A percentile compares a stretch with the other conserved stretches of the same genome.
Conservation (phyloP, 2,797 vertebrate genomes). For the Sphenodon punctatus region DNA sequence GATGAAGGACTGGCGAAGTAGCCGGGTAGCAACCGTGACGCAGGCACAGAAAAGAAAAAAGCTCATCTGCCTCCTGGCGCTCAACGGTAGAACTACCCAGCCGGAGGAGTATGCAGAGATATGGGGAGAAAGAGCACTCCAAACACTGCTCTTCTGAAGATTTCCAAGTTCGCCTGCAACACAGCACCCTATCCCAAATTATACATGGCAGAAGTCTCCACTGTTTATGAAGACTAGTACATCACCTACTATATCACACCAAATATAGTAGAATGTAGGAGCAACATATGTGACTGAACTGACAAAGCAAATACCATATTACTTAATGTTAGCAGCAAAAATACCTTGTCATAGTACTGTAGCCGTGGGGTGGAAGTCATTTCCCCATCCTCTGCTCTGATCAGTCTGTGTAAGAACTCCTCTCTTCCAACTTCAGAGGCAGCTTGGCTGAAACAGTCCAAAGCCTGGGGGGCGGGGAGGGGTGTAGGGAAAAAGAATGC, state of each 20-base stretch:
- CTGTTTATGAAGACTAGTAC: neutral
- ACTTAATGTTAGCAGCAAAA: rapidly evolving
- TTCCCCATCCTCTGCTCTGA: conserved; percentile 82
- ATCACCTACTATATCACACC: neutral
- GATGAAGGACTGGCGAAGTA: no score
- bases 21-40: no score
- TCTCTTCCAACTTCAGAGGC: conserved; percentile 91
- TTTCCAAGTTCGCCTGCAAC: no score
- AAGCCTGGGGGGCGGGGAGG: no score
- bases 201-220: neutral
- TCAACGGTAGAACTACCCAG: no score
- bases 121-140: no score
- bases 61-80: no score
- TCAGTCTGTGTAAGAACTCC: conserved; percentile 89
- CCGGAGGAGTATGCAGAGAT: no score
- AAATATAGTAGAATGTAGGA: no score
- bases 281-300: neutral
- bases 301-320: rapidly evolving
- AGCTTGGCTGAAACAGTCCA: conserved; percentile 91
- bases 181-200: no score
- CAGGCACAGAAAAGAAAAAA: no score
- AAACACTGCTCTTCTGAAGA: no score
- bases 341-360: conserved; percentile 93
- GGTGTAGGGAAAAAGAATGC: conserved; percentile 15
- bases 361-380: conserved; percentile 75